These are phyloP conservation scores for Desoria tigrina DNA, from an alignment of 2,888 invertebrate species.

Conservation along the genomic window DNA sequence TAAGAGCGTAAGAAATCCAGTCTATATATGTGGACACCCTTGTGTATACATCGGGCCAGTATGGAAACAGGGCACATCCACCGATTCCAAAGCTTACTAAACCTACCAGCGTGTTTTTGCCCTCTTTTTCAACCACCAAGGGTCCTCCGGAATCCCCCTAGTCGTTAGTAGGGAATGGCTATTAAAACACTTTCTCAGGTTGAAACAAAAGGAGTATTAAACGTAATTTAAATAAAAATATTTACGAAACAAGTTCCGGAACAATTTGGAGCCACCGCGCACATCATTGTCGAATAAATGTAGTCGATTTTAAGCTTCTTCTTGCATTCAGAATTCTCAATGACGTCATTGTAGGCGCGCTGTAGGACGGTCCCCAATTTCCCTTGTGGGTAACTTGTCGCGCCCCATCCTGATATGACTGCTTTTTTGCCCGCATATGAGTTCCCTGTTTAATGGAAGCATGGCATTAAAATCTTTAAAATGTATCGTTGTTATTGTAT, in stretches of 20 bases:
- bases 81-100: constrained; percentile 58
- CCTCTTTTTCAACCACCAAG: constrained; percentile 54
- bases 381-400: constrained; percentile 56
- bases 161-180: too few relatives aligned
- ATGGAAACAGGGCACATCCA: constrained; percentile 51
- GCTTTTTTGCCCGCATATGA: constrained; percentile 55
- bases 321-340: constrained; percentile 56
- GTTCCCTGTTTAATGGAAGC: too few relatives aligned
- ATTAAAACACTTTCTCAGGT: too few relatives aligned
- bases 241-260: constrained; percentile 58
- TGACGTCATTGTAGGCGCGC: constrained; percentile 55
- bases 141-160: constrained; percentile 56
- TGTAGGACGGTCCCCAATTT: constrained; percentile 56
- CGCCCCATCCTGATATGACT: constrained; percentile 57
- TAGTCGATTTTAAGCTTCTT: constrained; percentile 56
- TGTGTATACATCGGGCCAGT: constrained; percentile 58
- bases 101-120: constrained; percentile 55
- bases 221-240: constrained; percentile 22
- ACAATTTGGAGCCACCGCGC: constrained; percentile 56
- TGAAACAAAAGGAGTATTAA: too few relatives aligned
- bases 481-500: too few relatives aligned
- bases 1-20: constrained; percentile 54
- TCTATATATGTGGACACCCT: constrained; percentile 56
- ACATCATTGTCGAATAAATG: constrained; percentile 56
- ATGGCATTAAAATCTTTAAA: too few relatives aligned